phyloP scores from a whole-genome alignment of 2,888 invertebrate genomes.

The Mimas tiliae region DNA sequence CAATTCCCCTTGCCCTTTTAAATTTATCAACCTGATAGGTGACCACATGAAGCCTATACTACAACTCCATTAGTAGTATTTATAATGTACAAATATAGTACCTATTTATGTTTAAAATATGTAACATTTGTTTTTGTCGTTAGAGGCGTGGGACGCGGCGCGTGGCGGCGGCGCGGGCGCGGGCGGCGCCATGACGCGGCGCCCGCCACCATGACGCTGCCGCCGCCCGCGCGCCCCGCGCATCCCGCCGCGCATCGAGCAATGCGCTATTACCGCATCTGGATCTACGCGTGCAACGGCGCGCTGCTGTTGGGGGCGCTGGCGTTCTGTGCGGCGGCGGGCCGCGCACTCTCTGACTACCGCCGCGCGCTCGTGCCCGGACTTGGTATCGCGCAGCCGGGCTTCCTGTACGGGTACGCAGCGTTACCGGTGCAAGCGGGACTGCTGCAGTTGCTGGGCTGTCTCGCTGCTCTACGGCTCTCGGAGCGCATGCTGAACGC shows the following conservation, averaged over 20 bases:
- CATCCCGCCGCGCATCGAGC: slow-evolving; percentile 85
- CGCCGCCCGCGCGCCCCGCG: slow-evolving; percentile 83
- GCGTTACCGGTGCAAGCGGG: slow-evolving; percentile 90
- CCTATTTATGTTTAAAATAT: neutral
- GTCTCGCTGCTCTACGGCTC: slow-evolving; percentile 91
- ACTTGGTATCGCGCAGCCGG: slow-evolving; percentile 90
- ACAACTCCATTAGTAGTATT: too few species aligned
- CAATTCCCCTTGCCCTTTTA: too few species aligned
- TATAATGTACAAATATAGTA: too few species aligned
- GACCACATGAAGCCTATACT: too few species aligned
- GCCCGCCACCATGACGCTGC: slow-evolving; percentile 85
- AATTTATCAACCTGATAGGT: too few species aligned
- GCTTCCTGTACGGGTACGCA: slow-evolving; percentile 93
- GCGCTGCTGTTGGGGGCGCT: slow-evolving; percentile 93
- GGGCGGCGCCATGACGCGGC: slow-evolving; percentile 84
- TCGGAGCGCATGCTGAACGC: slow-evolving; percentile 92
- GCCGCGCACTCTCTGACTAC: slow-evolving; percentile 89
- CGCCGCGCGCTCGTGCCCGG: slow-evolving; percentile 89
- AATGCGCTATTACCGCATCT: slow-evolving; percentile 93
- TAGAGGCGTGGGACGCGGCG: slow-evolving; percentile 84
- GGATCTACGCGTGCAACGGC: slow-evolving; percentile 97
- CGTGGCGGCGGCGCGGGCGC: slow-evolving; percentile 84
- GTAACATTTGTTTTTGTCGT: slow-evolving; percentile 42
- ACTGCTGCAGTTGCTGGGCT: slow-evolving; percentile 90
- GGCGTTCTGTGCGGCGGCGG: slow-evolving; percentile 91